Evolutionary conservation across 2,797 vertebrate genomes (phyloP), one percentile per base, ranked within the genome.

Genomic region (Anguilla pacifica): DNA sequence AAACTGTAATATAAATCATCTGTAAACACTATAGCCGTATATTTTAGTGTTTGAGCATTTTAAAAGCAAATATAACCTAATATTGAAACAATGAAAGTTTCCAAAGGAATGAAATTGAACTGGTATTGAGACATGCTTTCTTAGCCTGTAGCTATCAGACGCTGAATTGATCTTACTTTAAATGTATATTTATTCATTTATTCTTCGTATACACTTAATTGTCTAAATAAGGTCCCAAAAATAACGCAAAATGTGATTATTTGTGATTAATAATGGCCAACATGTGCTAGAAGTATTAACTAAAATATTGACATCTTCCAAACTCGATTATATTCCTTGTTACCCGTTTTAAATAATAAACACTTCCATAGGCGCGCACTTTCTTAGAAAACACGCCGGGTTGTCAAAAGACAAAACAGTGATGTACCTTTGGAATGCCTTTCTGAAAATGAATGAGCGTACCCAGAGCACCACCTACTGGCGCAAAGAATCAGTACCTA

Each of bases 401-500:
- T 59, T 84, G 10, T 17, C 83, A 28, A 55, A 28, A 51, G 51
- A 83, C 46, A 6, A 11, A 17, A 82, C 46, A 51, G 49, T 83
- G 55, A 51, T 10, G 81, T 22, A 57, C 28, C 11, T 84, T 51
- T 55, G 83, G 53, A 59, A n/a, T 84, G 51, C n/a, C 28, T 84
- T 57, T 84, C 53, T 19, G 53, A 28, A 57, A 31, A 59, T 57
- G 5, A 59, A 87, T 86, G 35, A 59, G 86, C 91, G 88, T 89
- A 85, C 28, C 87, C 85, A 87, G 51, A 92, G 89, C 90, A 90
- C 88, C 91, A 90, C 85, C 89, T 88, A 86, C 57, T 85, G 89
- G 87, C 22, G 15, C 70, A 6, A 61, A 86, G 4, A 43, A 85
- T 25, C 53, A 28, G 10, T 83, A 53, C 19, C 39, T 49, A 19